Evolutionary conservation across 2,113 vertebrate genomes (phyloP), one percentile per base, ranked within the genome.

Genomic region (Epinephelus moara): DNA sequence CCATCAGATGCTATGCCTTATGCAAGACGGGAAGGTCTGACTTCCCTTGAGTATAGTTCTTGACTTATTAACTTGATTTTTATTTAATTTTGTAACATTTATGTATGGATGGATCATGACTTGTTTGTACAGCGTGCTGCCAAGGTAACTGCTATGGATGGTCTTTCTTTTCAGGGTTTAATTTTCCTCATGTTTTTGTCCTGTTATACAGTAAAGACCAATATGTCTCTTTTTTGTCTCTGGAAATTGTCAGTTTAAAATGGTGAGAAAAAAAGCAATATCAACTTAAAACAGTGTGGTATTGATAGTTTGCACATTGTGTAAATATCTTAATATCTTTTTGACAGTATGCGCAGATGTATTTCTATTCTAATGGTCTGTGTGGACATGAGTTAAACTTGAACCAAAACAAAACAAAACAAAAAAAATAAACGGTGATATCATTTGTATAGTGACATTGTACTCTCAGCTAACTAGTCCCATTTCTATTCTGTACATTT

Each of bases 401-500:
- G 66, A 92, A 92, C 83, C 87, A 91, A 92, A 93, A 86, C 33
- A 37, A 37, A 37, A 37, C 21, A 82, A 69, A 79, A 80, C 30
- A 76, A 74, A 11, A 52, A 70, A 85, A 84, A 84, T 2, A 70
- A 68, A 76, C 52, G 56, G 55, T 80, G 78, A 90, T 71, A 86
- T 89, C 81, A 90, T 93, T 93, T 90, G 91, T 90, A 90, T 91
- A 84, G 88, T 92, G 82, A 89, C 75, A 86, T 89, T 94, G 84
- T 92, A 90, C 85, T 89, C 78, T 91, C 62, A 77, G 83, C 87
- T 89, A 86, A 89, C 72, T 89, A 81, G 83, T 91, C 70, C 87
- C 87, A 92, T 95, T 96, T 97, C 81, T 96, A 96, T 95, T 96
- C 95, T 97, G 96, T 98, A 96, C 95, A 96, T 96, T 96, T 97